A percentile compares a stretch with the other conserved stretches of the same genome.
These are phyloP conservation scores for Papilio helenus DNA, from an alignment of 1,140 invertebrate genomes.

Conservation along the genomic window DNA sequence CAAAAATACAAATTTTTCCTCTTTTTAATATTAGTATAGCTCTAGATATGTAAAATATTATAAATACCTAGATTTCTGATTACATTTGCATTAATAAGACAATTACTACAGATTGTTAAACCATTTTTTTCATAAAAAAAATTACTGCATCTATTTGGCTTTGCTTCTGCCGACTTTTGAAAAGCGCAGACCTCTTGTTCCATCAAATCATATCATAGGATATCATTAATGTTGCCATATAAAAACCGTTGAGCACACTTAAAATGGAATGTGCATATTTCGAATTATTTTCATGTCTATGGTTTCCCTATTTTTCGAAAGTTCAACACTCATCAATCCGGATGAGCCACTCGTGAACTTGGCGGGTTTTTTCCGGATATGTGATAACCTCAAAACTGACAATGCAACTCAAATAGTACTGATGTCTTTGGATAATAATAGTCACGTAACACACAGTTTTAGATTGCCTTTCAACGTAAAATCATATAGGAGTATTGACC, in stretches of 20 bases:
- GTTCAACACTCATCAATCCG: background rate
- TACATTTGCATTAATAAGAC: too few relatives aligned
- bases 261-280: background rate
- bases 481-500: background rate
- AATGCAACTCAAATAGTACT: background rate
- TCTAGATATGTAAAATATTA: too few relatives aligned
- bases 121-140: background rate
- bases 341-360: too few relatives aligned
- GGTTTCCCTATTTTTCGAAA: background rate
- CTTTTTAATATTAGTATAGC: too few relatives aligned
- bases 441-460: too few relatives aligned
- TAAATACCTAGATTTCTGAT: too few relatives aligned
- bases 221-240: constrained; percentile 14
- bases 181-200: constrained; percentile 17
- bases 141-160: background rate
- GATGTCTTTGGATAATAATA: background rate
- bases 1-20: too few relatives aligned
- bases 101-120: too few relatives aligned
- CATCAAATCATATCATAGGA: background rate
- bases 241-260: constrained; percentile 10
- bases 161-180: background rate
- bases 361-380: background rate
- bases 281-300: constrained; percentile 10
- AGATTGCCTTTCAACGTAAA: background rate
- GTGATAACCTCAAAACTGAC: background rate